Evolutionary conservation across 2,888 invertebrate species (phyloP).

Genomic region (Macaria notata): DNA sequence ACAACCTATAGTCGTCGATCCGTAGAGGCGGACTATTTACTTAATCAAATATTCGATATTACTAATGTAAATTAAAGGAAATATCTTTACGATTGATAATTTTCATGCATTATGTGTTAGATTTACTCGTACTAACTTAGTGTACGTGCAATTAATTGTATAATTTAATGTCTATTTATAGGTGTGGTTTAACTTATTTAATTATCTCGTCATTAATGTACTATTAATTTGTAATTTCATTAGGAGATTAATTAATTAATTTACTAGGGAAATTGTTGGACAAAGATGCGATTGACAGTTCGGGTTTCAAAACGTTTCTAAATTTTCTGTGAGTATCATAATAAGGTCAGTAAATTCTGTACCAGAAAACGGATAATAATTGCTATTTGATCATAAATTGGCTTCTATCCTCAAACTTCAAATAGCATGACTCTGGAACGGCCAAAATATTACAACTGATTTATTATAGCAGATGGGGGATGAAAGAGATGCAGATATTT

Average conservation of each 20-base stretch:
- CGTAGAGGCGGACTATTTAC: slow-evolving; percentile 29
- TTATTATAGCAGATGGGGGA: slow-evolving; percentile 27
- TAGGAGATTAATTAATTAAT: slow-evolving; percentile 60
- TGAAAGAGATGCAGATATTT: slow-evolving; percentile 18
- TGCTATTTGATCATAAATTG: slow-evolving; percentile 3
- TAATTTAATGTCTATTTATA: slow-evolving; percentile 62
- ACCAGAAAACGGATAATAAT: not conserved
- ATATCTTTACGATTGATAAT: slow-evolving; percentile 49
- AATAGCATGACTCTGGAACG: not conserved
- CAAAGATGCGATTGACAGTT: slow-evolving; percentile 41
- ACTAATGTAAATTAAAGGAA: slow-evolving; percentile 52
- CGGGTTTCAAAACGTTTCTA: slow-evolving; percentile 1
- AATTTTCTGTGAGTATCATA: slow-evolving; percentile 7
- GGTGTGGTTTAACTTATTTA: slow-evolving; percentile 67
- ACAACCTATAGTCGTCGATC: slow-evolving; percentile 63
- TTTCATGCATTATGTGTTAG: slow-evolving; percentile 66
- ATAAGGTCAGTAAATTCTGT: slow-evolving; percentile 25
- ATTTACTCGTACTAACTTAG: slow-evolving; percentile 70
- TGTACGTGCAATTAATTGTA: slow-evolving; percentile 76
- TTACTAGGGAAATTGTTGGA: slow-evolving; percentile 75
- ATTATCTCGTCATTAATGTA: slow-evolving; percentile 36
- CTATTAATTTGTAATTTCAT: slow-evolving; percentile 31
- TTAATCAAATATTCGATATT: slow-evolving; percentile 40
- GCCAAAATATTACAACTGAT: slow-evolving; percentile 15
- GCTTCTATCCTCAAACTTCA: slow-evolving; percentile 1